Conservation (phyloP, 2,797 vertebrate genomes). For the Novumbra hubbsi region DNA sequence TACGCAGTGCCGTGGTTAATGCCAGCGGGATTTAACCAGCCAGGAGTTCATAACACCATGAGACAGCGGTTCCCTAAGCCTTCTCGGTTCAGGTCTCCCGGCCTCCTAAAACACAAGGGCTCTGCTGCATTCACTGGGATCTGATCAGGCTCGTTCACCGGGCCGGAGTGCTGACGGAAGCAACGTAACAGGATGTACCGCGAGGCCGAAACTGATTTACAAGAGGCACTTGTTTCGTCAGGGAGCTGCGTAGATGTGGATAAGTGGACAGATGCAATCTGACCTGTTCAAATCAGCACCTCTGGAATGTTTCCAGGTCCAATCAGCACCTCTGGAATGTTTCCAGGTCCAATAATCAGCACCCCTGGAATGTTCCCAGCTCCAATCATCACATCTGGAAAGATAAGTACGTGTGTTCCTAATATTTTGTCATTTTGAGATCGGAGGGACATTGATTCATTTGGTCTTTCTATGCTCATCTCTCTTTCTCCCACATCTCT, state of each 20-base stretch:
- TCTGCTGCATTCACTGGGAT: conserved; percentile 26
- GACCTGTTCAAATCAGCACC: conserved; percentile 5
- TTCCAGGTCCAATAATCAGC: conserved; percentile 6
- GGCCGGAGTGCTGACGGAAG: too few species aligned
- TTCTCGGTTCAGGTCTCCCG: conserved; percentile 12
- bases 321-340: conserved; percentile 2
- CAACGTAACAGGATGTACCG: too few species aligned
- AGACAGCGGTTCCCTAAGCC: conserved; percentile 56
- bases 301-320: not conserved
- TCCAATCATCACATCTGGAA: not conserved
- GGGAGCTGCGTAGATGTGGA: too few species aligned
- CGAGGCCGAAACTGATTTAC: too few species aligned
- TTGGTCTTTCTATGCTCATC: too few species aligned
- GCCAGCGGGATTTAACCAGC: conserved; percentile 35
- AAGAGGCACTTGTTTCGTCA: too few species aligned
- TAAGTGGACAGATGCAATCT: too few species aligned
- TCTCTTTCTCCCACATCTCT: not conserved
- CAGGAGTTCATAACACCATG: conserved; percentile 51
- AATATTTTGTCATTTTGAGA: too few species aligned
- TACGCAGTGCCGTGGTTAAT: conserved; percentile 50
- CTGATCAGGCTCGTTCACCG: conserved; percentile 7
- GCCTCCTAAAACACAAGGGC: conserved; percentile 40
- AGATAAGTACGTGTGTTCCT: too few species aligned
- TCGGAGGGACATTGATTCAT: too few species aligned
- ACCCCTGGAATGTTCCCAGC: not conserved